Conservation (phyloP, 2,888 invertebrate species). For the Tenthredo amoena region DNA sequence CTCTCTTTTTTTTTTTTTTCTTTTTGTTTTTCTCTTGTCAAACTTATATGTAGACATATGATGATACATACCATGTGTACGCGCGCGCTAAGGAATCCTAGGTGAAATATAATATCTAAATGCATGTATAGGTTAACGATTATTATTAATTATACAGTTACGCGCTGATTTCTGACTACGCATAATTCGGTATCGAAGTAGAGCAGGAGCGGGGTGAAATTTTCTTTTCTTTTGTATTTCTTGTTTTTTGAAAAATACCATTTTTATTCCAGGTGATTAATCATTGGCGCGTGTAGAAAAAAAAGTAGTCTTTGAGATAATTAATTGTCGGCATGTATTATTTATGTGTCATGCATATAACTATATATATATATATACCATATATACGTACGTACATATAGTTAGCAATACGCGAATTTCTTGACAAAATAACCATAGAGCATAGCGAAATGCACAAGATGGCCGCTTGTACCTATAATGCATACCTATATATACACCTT, state of each 20-base stretch:
- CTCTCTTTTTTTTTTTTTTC: not conserved
- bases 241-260: too few species aligned
- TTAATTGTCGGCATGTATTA: not conserved
- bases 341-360: not conserved
- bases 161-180: too few species aligned
- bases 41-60: not conserved
- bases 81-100: too few species aligned
- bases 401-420: not conserved
- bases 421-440: not conserved
- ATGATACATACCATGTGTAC: not conserved
- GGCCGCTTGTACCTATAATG: not conserved
- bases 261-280: too few species aligned
- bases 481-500: not conserved
- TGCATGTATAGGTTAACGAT: too few species aligned
- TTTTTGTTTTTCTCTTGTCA: not conserved
- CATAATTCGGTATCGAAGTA: too few species aligned
- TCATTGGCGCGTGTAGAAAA: too few species aligned
- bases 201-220: too few species aligned
- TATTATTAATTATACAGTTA: too few species aligned
- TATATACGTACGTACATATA: not conserved
- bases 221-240: too few species aligned
- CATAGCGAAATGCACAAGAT: constrained; percentile 8
- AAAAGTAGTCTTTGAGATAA: too few species aligned
- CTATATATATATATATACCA: not conserved
- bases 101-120: too few species aligned